Evolutionary conservation across 2,797 vertebrate species (phyloP), one percentile per base, ranked within the genome.

Genomic region (Mycteria americana): DNA sequence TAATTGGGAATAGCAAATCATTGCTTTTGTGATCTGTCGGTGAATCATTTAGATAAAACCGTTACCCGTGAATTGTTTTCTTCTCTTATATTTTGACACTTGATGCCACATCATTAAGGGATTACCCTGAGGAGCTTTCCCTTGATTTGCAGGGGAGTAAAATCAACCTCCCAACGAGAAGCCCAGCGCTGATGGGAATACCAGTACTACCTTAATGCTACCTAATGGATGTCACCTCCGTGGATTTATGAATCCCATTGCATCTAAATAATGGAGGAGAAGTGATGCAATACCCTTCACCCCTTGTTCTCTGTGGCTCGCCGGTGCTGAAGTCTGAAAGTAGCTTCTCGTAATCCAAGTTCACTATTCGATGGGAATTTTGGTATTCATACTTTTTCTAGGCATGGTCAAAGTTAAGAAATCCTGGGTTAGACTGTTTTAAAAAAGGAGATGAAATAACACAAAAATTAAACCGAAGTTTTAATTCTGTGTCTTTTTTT

Each of bases 221-320:
- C 92, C 84, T 95, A 97, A 94, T 93, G 87, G 91, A 88, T 70
- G 91, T 75, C 85, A 90, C 85, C 92, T 88, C 62, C 0, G 2
- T 35, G 91, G 85, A 95, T 97, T 96, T 96, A 92, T 93, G 92
- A 82, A 86, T 97, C 84, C 93, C 87, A 86, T 5, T 69, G 76
- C 73, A 73, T 13, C 69, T 94, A 88, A 96, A 96, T 93, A 92
- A 95, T 88, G 69, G 91, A 95, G 57, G 28, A 95, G 87, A 75
- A 93, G 28, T 89, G 89, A 91, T 86, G 87, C 57, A 92, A 86
- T 54, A 31, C 31, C 51, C 37, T 84, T 91, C 82, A 76, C 35
- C 76, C 46, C 67, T 76, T 0, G 0, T 69, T 78, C 60, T 93
- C 35, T 59, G 37, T 31, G 31, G 16, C 67, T 91, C 6, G 5